A percentile compares a stretch with the other conserved stretches of the same genome.
phyloP scores from a whole-genome alignment of 2,888 invertebrate species.

The Ecdyonurus torrentis region DNA sequence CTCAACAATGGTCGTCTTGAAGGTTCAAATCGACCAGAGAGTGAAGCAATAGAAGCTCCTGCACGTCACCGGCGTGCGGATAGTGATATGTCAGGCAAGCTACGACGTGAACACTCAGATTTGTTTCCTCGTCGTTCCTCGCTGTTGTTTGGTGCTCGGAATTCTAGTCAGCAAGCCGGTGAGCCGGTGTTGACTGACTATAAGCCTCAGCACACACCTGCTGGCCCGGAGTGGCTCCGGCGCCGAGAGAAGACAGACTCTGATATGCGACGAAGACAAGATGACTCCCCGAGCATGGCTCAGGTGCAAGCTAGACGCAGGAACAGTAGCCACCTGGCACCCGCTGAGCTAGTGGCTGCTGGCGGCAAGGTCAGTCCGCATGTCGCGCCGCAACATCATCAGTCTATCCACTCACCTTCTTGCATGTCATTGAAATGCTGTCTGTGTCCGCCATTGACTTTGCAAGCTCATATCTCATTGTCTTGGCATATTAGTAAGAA shows the following conservation, averaged over 20 bases:
- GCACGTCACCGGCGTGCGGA: conserved; percentile 20
- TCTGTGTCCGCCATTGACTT: no score
- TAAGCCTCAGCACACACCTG: conserved; percentile 28
- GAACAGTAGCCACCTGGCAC: not conserved
- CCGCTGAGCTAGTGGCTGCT: no score
- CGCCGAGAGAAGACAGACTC: conserved; percentile 81
- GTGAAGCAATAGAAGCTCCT: conserved; percentile 20
- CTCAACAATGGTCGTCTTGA: conserved; percentile 27
- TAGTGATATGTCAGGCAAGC: conserved; percentile 12
- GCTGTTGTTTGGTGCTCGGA: conserved; percentile 16
- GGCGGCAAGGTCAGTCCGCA: no score
- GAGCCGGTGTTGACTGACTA: conserved; percentile 55
- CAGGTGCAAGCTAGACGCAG: not conserved
- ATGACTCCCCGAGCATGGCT: not conserved
- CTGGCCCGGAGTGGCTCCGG: conserved; percentile 37
- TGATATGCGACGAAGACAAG: conserved; percentile 25
- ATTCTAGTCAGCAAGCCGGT: conserved; percentile 22
- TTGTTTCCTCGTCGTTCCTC: conserved; percentile 71
- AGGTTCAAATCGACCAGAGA: conserved; percentile 28
- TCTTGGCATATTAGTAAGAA: no score
- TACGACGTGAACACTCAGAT: conserved; percentile 51
- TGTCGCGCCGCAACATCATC: no score
- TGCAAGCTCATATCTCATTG: no score
- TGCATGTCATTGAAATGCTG: not conserved
- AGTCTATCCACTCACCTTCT: no score